Evolutionary conservation across 2,888 invertebrate species (phyloP).

Genomic region (Drosophila subquinaria): DNA sequence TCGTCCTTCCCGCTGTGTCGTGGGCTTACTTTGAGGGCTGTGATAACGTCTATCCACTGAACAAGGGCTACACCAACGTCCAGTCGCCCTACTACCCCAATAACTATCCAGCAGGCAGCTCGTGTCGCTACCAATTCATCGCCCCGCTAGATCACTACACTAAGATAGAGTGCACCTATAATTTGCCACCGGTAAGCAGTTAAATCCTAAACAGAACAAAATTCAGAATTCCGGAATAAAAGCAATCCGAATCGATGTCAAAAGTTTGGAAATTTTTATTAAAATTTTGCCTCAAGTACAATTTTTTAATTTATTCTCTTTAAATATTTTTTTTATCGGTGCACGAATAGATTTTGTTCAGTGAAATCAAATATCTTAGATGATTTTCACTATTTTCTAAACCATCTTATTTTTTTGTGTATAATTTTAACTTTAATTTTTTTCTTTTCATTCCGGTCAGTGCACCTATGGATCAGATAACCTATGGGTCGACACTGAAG

Average conservation of each 20-base stretch:
- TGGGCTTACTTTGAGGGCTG: constrained; percentile 73
- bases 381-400: too few relatives aligned
- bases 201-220: too few relatives aligned
- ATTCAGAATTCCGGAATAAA: too few relatives aligned
- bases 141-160: constrained; percentile 81
- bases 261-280: too few relatives aligned
- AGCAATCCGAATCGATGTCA: too few relatives aligned
- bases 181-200: constrained; percentile 71
- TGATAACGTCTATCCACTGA: constrained; percentile 68
- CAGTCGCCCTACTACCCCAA: constrained; percentile 82
- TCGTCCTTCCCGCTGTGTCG: constrained; percentile 44
- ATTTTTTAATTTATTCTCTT: too few relatives aligned
- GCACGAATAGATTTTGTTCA: too few relatives aligned
- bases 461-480: constrained; percentile 75
- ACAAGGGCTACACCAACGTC: constrained; percentile 61
- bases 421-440: background rate
- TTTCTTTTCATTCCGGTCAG: background rate
- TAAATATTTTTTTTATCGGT: too few relatives aligned
- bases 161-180: constrained; percentile 67
- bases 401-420: too few relatives aligned
- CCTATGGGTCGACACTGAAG: constrained; percentile 82
- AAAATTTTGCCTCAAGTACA: too few relatives aligned
- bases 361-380: too few relatives aligned
- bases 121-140: constrained; percentile 82
- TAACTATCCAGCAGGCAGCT: constrained; percentile 75